A percentile compares a stretch with the other conserved stretches of the same genome.
phyloP scores from a whole-genome alignment of 2,888 invertebrate genomes.

The Pachydiplax longipennis region DNA sequence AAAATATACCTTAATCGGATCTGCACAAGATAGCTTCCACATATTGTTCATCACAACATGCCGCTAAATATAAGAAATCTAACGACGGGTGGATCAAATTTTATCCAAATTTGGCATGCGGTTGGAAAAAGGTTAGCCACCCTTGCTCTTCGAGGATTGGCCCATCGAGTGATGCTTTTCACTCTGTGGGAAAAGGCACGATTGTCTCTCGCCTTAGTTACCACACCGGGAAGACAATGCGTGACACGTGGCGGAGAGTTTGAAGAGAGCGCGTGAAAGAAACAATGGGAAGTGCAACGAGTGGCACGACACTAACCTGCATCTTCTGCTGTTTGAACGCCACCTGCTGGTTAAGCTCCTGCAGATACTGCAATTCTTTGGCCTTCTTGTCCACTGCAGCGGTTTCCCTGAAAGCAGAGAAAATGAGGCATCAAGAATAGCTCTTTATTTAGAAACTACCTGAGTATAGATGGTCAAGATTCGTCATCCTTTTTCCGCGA shows the following conservation, averaged over 20 bases:
- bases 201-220: background rate
- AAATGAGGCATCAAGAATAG: background rate
- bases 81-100: no score
- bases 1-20: no score
- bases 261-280: background rate
- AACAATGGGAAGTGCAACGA: background rate
- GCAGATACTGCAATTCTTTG: slow-evolving; percentile 61
- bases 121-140: no score
- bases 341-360: slow-evolving; percentile 65
- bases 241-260: slow-evolving; percentile 51
- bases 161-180: background rate
- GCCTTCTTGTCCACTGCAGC: background rate
- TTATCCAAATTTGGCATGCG: no score
- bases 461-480: no score
- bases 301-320: slow-evolving; percentile 55
- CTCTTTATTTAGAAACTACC: no score
- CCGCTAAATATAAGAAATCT: no score
- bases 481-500: no score
- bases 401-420: background rate
- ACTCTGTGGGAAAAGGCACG: background rate
- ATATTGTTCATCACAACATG: no score
- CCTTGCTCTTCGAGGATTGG: background rate
- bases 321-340: slow-evolving; percentile 60
- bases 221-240: slow-evolving; percentile 47
- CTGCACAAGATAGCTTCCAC: no score